Percentiles rank a stretch among this genome's conserved stretches.
Conservation (phyloP, 2,888 invertebrate genomes). For the Emmelina monodactyla region DNA sequence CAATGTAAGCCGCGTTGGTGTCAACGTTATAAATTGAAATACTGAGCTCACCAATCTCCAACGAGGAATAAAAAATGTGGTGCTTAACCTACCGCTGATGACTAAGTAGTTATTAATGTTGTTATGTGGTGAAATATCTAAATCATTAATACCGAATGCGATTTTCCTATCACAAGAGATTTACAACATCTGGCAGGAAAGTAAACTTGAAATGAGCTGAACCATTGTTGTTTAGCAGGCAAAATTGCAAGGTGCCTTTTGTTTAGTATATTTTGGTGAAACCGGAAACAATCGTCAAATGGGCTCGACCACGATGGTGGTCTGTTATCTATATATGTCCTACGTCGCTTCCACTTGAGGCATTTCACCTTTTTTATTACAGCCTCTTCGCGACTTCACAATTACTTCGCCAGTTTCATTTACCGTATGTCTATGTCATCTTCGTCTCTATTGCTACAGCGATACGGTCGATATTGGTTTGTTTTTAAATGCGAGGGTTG, state of each 20-base stretch:
- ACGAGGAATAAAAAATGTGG: background rate
- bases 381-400: conserved; percentile 57
- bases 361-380: conserved; percentile 65
- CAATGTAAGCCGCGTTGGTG: conserved; percentile 6
- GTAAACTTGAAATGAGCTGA: no score
- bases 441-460: conserved; percentile 7
- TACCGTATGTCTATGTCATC: conserved; percentile 4
- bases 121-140: no score
- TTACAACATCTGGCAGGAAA: no score
- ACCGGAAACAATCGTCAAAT: conserved; percentile 57
- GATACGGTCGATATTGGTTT: conserved; percentile 19
- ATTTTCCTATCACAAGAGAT: no score
- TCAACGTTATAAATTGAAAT: conserved; percentile 4
- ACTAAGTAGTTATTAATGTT: no score
- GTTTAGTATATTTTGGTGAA: conserved; percentile 23
- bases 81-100: background rate
- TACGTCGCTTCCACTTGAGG: conserved; percentile 57
- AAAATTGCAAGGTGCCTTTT: conserved; percentile 15
- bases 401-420: conserved; percentile 19
- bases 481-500: background rate
- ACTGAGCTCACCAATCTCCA: background rate
- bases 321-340: conserved; percentile 57
- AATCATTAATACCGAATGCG: no score
- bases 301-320: conserved; percentile 50
- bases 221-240: no score